Conservation (phyloP, 2,888 invertebrate genomes). For the Leptinotarsa haldemani region DNA sequence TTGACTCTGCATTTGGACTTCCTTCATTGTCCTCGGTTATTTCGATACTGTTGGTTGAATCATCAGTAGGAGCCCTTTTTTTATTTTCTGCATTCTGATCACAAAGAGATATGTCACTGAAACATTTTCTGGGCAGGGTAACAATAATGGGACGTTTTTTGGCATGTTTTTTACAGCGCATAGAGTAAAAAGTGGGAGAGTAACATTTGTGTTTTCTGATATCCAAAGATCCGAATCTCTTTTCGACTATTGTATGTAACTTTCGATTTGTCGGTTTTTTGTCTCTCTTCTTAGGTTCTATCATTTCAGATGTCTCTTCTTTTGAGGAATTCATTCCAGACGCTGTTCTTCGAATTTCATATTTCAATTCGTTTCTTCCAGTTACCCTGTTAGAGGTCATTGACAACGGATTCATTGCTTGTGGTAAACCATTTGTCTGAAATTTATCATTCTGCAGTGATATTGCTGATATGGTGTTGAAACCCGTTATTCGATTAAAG, state of each 20-base stretch:
- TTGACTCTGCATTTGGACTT: slow-evolving; percentile 51
- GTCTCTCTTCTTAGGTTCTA: slow-evolving; percentile 30
- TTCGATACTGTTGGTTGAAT: slow-evolving; percentile 76
- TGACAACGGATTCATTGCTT: not conserved
- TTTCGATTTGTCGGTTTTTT: slow-evolving; percentile 38
- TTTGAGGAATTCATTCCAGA: slow-evolving; percentile 54
- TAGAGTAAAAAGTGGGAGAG: slow-evolving; percentile 65
- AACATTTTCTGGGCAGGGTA: slow-evolving; percentile 60
- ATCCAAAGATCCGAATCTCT: slow-evolving; percentile 61
- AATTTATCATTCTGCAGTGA: slow-evolving; percentile 3
- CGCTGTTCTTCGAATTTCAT: slow-evolving; percentile 57
- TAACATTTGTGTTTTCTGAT: slow-evolving; percentile 64
- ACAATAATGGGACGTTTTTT: slow-evolving; percentile 63
- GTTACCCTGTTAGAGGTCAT: slow-evolving; percentile 47
- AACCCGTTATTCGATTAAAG: slow-evolving; percentile 41
- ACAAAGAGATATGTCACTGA: slow-evolving; percentile 45
- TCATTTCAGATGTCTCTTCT: slow-evolving; percentile 29
- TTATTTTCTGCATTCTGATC: slow-evolving; percentile 36
- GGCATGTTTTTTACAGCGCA: slow-evolving; percentile 64
- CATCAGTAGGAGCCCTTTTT: slow-evolving; percentile 70
- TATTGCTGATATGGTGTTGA: slow-evolving; percentile 45
- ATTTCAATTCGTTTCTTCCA: slow-evolving; percentile 57
- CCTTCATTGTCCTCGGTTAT: slow-evolving; percentile 71
- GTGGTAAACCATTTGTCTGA: not conserved
- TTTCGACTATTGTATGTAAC: slow-evolving; percentile 48